Percentiles rank a stretch among this genome's conserved stretches.
These are phyloP conservation scores for Ceratotherium simum DNA, from an alignment of 2,113 vertebrate species.

Conservation along the genomic window DNA sequence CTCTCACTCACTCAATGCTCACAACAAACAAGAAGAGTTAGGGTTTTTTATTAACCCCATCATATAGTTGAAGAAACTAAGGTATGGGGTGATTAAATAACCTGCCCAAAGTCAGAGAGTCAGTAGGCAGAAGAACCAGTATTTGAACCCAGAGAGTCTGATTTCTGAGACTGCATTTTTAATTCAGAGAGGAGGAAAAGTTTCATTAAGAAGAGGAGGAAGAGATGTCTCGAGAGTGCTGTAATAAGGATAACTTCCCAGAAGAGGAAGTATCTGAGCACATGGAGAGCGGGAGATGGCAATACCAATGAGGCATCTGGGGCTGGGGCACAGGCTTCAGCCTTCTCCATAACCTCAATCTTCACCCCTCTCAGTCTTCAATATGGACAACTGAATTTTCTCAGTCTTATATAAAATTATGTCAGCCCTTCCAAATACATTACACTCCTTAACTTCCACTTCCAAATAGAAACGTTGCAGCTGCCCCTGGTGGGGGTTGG, in stretches of 20 bases:
- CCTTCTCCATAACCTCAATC: not conserved
- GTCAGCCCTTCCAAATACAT: not conserved
- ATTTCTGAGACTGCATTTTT: not conserved
- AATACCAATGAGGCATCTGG: fast-evolving
- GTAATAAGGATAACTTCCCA: not conserved
- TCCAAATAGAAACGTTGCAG: not conserved
- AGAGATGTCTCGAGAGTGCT: not conserved
- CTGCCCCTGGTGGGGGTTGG: not conserved
- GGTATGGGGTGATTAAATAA: not conserved
- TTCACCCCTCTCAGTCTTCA: not conserved
- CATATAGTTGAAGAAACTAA: not conserved
- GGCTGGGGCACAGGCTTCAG: not conserved
- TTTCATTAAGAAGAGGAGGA: not conserved
- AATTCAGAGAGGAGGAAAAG: not conserved
- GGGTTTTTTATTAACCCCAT: not conserved
- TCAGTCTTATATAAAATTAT: not conserved
- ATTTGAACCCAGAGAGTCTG: not conserved
- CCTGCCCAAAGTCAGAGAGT: not conserved
- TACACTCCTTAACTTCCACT: not conserved
- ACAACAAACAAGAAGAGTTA: not conserved
- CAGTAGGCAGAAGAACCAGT: not conserved
- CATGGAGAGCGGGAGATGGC: too few species aligned
- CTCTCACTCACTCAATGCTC: not conserved
- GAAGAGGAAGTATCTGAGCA: not conserved
- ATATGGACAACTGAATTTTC: not conserved